Conservation (phyloP, 2,797 vertebrate species). For the Gambelia wislizenii region DNA sequence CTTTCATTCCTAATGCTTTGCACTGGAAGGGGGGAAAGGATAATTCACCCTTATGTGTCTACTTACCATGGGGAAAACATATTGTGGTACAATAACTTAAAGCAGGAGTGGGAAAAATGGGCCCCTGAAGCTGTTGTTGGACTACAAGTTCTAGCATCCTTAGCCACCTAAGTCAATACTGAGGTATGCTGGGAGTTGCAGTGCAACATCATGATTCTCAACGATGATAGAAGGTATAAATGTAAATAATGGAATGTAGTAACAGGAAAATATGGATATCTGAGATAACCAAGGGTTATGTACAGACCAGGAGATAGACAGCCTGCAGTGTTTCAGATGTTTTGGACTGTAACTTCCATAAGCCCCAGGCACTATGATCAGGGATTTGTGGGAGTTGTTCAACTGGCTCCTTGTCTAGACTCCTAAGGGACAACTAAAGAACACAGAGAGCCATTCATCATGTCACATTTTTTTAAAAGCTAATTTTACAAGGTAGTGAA, state of each 20-base stretch:
- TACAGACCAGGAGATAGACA: neutral
- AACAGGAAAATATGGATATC: neutral
- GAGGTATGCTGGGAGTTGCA: neutral
- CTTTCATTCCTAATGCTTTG: neutral
- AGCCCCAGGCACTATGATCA: neutral
- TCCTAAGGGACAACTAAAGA: neutral
- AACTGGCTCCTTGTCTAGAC: neutral
- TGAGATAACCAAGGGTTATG: neutral
- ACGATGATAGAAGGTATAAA: neutral
- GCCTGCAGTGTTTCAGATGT: neutral
- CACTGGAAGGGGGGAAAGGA: neutral
- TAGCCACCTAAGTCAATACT: too few relatives aligned
- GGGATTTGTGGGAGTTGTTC: neutral
- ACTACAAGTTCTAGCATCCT: too few relatives aligned
- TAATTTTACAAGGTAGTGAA: accelerated
- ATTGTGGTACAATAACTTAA: neutral
- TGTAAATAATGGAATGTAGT: neutral
- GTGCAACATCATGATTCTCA: neutral
- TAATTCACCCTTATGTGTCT: neutral
- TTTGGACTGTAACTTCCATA: neutral
- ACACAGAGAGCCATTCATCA: neutral
- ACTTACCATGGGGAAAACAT: neutral
- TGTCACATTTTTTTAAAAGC: neutral
- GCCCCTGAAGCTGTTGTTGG: too few relatives aligned
- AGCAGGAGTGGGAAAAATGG: neutral